These are phyloP conservation scores for Chaetops frenatus DNA, from an alignment of 2,113 vertebrate species.

Conservation along the genomic window DNA sequence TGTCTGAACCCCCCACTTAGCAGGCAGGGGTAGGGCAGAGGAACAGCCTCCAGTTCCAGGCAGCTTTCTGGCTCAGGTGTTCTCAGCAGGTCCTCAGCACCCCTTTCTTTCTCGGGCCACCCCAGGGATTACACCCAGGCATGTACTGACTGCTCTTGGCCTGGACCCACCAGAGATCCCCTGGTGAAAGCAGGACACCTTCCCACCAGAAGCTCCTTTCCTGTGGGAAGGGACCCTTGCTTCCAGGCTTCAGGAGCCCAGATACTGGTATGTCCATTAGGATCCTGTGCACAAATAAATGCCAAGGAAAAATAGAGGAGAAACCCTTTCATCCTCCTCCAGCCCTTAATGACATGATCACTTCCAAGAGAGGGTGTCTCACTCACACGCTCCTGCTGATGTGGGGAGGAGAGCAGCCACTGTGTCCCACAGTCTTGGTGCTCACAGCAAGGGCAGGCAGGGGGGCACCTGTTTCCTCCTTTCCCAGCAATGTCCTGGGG, in stretches of 20 bases:
- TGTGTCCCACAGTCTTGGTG: neutral
- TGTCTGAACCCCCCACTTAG: neutral
- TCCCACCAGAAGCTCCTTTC: neutral
- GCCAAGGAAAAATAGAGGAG: neutral
- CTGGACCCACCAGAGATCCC: neutral
- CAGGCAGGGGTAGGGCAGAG: neutral
- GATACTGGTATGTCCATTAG: neutral
- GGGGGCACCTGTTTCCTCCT: neutral
- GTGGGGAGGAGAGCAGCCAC: rapidly evolving
- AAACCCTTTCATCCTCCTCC: neutral
- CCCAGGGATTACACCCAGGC: neutral
- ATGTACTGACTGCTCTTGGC: neutral
- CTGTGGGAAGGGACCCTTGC: rapidly evolving
- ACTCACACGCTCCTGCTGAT: neutral
- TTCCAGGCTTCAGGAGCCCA: neutral
- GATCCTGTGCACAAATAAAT: neutral
- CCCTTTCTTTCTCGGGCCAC: neutral
- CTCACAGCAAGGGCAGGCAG: neutral
- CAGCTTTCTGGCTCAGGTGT: neutral
- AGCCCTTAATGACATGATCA: neutral
- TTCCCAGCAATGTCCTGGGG: neutral
- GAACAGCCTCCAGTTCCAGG: neutral
- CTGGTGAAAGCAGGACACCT: rapidly evolving
- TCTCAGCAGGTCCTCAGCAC: neutral
- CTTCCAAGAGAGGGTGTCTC: neutral